These are phyloP conservation scores for Menura novaehollandiae DNA, from an alignment of 2,113 vertebrate genomes.

Conservation along the genomic window DNA sequence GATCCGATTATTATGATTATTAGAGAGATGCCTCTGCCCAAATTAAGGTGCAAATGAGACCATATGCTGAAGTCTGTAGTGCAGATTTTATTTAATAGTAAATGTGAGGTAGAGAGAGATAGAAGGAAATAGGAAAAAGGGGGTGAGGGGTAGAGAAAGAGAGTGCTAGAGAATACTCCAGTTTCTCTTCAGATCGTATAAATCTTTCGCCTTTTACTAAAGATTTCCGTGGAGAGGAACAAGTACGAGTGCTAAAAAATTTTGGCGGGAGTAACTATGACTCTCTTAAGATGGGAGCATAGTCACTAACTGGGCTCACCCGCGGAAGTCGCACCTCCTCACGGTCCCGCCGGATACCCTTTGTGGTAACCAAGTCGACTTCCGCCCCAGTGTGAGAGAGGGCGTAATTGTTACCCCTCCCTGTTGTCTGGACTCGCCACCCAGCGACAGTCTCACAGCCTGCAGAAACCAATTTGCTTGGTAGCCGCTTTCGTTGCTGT, in stretches of 20 bases:
- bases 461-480: no score
- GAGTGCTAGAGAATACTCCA: not conserved
- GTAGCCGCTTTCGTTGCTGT: no score
- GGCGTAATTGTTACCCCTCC: no score
- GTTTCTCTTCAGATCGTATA: slow-evolving; percentile 33
- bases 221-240: slow-evolving; percentile 45
- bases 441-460: no score
- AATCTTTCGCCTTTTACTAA: slow-evolving; percentile 63
- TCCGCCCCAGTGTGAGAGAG: no score
- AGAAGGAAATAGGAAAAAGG: not conserved
- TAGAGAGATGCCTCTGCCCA: not conserved
- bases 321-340: no score
- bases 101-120: not conserved
- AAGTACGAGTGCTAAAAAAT: fast-evolving
- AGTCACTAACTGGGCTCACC: no score
- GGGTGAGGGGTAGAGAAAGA: not conserved
- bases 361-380: no score
- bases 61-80: not conserved
- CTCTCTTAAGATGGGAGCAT: no score
- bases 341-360: no score
- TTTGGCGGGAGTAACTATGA: no score
- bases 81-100: not conserved
- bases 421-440: no score
- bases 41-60: not conserved
- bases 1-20: not conserved